Base-by-base conservation (phyloP, 2,797 vertebrate species). In the Gambusia yucatana region DNA sequence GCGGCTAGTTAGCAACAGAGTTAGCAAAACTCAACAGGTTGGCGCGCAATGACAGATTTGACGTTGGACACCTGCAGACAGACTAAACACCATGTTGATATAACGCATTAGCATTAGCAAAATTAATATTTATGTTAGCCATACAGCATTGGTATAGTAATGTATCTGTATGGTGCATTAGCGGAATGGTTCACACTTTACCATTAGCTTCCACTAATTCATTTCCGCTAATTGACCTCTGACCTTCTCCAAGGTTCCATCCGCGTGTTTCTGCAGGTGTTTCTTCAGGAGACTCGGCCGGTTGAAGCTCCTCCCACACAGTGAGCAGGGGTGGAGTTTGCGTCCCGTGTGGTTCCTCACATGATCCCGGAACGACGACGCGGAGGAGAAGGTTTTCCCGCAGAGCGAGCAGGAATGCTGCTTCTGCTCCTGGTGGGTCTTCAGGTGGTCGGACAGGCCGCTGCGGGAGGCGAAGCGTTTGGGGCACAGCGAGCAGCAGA, bases 231-330 rank as follows among this genome's bases (percentile, higher is more conserved):
- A n/a, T 50, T 9, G 9, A 63, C 22, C 50, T 0, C 57, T 73
- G 69, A 79, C 73, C 59, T 76, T 28, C 16, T 73, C 63, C 3
- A 73, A 25, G 0, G n/a, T 55, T 6, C 67, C 8, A 11, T 78
- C 82, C 0, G 69, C 33, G 1, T 93, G 92, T 36, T 44, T 89
- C 71, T 81, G 79, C 89, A 88, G 71, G 63, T 93, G 92, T 39
- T 90, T 90, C 72, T n/a, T 88, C 57, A 93, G 87, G 72, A 90
- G 83, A 0, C 88, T 86, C 0, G 92, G 92, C 11, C 91, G 87
- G 86, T 91, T 91, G 86, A 93, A 92, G 91, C 87, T 90, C 69
- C 81, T 86, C 75, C 73, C n/a, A 57, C 92, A 93, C 41, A 88
- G 77, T 1, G 81, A 73, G 82, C 91, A 91, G 65, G 77, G 85